Evolutionary conservation across 2,113 vertebrate species (phyloP), one percentile per base, ranked within the genome.

Genomic region (Pan paniscus): DNA sequence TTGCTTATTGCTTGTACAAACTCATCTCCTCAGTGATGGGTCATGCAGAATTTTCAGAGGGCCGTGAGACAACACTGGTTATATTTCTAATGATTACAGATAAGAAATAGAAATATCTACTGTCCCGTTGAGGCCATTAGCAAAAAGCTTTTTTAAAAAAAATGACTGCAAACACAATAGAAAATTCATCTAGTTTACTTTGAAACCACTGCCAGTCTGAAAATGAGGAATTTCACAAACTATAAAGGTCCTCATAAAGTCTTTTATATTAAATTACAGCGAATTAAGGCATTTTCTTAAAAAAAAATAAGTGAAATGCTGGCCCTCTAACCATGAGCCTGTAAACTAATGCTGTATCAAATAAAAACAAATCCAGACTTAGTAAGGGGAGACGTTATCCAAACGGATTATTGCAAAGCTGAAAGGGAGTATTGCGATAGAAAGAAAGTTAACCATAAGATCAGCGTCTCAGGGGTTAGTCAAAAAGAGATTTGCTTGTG

Each of bases 191-290:
- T 32, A 79, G 72, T 90, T 90, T 55, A 72, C 40, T 82, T 72
- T 86, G 92, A 40, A 95, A 95, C 23, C 50, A 38, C 16, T 61
- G 23, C 27, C 13, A 35, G 10, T 5, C 3, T 50, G 38, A 88
- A 94, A 95, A 73, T 86, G 48, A 96, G 55, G 30, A 83, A 80
- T 87, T 82, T 83, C 68, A 32, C 32, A 93, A 80, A 30, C 22
- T 22, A 57, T 30, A 80, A 94, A n/a, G 50, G 30, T 67, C 38
- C 20, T 86, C 52, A 55, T 83, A 46, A 81, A 81, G 27, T 3
- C 16, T 40, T 64, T 81, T 57, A 59, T 38, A 67, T 91, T 78
- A 78, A 93, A 83, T 32, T 59, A 8, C 3, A 72, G 8, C 0
- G 3, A 78, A 61, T 90, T 55, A 89, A 81, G 25, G 48, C 1